A percentile compares a stretch with the other conserved stretches of the same genome.
Conservation (phyloP, 2,797 vertebrate genomes). For the Gallinago stenura region DNA sequence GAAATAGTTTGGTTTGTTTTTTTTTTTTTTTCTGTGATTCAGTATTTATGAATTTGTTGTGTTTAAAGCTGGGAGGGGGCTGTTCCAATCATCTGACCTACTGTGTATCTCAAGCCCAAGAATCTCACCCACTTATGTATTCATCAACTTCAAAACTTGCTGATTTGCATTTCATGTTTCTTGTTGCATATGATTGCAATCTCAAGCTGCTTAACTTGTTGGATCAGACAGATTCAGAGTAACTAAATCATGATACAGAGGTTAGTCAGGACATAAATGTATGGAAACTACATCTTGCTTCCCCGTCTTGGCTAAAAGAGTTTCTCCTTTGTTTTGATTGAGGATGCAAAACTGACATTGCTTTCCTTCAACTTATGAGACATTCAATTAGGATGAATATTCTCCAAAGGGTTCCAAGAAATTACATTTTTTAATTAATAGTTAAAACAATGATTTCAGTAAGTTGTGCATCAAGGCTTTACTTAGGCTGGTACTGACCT, state of each 20-base stretch:
- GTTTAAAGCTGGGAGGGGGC: background rate
- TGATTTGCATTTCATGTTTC: slow-evolving; percentile 42
- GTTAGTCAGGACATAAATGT: background rate
- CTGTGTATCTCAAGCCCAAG: background rate
- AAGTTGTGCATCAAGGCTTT: background rate
- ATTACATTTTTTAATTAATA: background rate
- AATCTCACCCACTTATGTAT: background rate
- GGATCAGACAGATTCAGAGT: slow-evolving; percentile 23
- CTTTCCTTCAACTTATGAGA: background rate
- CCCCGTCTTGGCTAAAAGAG: background rate
- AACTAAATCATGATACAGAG: slow-evolving; percentile 25
- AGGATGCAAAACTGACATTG: background rate
- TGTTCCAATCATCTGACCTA: background rate
- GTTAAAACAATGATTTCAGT: background rate
- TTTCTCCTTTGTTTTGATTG: slow-evolving; percentile 1
- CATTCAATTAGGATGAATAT: background rate
- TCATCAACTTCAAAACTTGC: background rate
- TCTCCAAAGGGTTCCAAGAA: background rate
- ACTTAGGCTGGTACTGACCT: background rate
- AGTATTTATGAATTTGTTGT: background rate
- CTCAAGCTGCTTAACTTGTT: slow-evolving; percentile 44
- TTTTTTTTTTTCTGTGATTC: background rate
- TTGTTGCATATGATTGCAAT: background rate
- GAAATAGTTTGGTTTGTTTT: background rate
- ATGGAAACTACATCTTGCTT: slow-evolving; percentile 12